Conservation (phyloP, 2,113 vertebrate species). For the Bostrychus sinensis region DNA sequence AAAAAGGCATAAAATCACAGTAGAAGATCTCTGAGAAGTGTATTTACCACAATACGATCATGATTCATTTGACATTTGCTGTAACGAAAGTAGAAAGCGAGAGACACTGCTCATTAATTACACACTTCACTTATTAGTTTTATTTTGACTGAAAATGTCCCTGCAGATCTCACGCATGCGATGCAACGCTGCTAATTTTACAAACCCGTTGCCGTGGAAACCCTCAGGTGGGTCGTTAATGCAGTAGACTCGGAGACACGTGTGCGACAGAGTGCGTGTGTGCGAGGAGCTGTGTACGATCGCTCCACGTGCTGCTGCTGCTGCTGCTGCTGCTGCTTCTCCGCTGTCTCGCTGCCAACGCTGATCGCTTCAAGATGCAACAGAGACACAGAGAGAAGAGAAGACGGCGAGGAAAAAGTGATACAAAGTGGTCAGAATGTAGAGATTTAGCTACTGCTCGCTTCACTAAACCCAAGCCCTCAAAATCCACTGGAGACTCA, state of each 20-base stretch:
- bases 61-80: too few relatives aligned
- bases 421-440: conserved; percentile 58
- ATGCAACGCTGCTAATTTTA: conserved; percentile 42
- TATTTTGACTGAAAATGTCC: conserved; percentile 9
- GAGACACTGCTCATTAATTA: too few relatives aligned
- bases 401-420: conserved; percentile 11
- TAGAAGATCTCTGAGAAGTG: too few relatives aligned
- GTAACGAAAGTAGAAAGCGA: neutral
- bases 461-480: conserved; percentile 56
- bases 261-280: conserved; percentile 31
- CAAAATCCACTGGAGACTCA: conserved; percentile 49
- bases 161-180: conserved; percentile 7
- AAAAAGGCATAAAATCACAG: too few relatives aligned
- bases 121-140: too few relatives aligned
- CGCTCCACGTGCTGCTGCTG: conserved; percentile 51
- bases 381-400: conserved; percentile 26
- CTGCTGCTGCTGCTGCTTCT: conserved; percentile 24
- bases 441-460: conserved; percentile 62
- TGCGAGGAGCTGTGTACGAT: conserved; percentile 56
- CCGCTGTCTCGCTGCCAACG: conserved; percentile 56
- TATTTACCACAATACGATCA: too few relatives aligned
- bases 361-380: conserved; percentile 72
- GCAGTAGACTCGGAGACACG: conserved; percentile 60
- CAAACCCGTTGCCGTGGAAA: conserved; percentile 71
- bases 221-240: conserved; percentile 55